Evolutionary conservation across 2,113 vertebrate species (phyloP).

Genomic region (Oostethus manadensis): DNA sequence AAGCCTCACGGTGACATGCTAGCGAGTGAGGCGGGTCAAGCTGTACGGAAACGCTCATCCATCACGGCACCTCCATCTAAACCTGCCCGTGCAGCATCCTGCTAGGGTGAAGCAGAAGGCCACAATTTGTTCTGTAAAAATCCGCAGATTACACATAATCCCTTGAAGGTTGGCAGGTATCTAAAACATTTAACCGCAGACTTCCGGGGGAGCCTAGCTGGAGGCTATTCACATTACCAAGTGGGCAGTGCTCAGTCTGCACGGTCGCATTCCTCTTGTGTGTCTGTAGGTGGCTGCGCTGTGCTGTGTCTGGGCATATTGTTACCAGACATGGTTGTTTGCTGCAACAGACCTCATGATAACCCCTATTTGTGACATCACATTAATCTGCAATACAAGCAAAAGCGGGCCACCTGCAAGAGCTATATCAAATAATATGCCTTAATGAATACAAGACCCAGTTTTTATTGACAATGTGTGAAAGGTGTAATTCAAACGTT

Average conservation of each 20-base stretch:
- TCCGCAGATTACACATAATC: constrained; percentile 47
- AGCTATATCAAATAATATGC: too few relatives aligned
- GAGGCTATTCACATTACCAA: constrained; percentile 60
- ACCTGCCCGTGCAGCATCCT: constrained; percentile 28
- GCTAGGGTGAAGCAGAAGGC: constrained; percentile 36
- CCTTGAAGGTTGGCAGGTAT: constrained; percentile 46
- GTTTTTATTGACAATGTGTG: too few relatives aligned
- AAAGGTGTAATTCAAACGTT: too few relatives aligned
- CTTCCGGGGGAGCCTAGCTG: constrained; percentile 38
- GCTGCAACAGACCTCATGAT: constrained; percentile 6
- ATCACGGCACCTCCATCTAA: constrained; percentile 52
- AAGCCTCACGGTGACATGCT: constrained; percentile 44
- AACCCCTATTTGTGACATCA: background rate
- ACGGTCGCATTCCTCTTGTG: constrained; percentile 20
- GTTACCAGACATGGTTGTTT: background rate
- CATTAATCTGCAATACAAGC: too few relatives aligned
- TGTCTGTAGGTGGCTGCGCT: constrained; percentile 18
- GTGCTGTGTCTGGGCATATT: background rate
- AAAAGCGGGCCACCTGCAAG: too few relatives aligned
- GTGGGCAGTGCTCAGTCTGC: constrained; percentile 43
- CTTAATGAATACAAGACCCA: too few relatives aligned
- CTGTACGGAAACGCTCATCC: constrained; percentile 41
- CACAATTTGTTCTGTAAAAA: constrained; percentile 37
- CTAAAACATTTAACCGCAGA: constrained; percentile 50
- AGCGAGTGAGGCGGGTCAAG: constrained; percentile 29